Conservation (phyloP, 2,113 vertebrate genomes). For the Siniperca chuatsi region DNA sequence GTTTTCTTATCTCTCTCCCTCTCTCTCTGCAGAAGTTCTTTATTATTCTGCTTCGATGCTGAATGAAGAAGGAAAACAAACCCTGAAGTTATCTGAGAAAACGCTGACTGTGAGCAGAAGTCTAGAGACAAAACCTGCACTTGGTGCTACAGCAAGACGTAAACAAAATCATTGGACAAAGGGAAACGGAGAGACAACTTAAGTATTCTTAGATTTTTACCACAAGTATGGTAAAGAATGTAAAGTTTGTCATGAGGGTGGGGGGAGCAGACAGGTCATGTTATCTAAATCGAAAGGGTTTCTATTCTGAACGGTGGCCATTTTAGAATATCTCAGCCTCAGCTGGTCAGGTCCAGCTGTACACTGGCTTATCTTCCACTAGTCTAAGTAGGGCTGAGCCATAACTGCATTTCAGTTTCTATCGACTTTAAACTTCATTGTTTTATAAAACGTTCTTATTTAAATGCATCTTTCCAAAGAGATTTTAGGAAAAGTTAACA, state of each 20-base stretch:
- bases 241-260: background rate
- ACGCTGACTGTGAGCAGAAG: background rate
- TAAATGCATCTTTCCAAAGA: too few relatives aligned
- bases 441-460: too few relatives aligned
- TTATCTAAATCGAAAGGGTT: too few relatives aligned
- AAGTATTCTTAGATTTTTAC: background rate
- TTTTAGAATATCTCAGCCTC: too few relatives aligned
- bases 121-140: rapidly evolving
- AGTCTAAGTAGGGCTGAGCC: too few relatives aligned
- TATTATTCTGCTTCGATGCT: background rate
- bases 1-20: conserved; percentile 2
- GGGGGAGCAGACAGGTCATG: background rate
- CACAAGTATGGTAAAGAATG: background rate
- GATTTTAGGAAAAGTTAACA: too few relatives aligned
- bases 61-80: conserved; percentile 28
- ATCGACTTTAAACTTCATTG: too few relatives aligned
- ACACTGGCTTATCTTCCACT: background rate
- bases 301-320: too few relatives aligned
- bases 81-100: background rate
- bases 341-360: too few relatives aligned
- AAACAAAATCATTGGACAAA: background rate
- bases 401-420: too few relatives aligned
- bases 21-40: background rate
- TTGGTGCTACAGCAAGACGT: background rate
- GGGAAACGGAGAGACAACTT: background rate